These are phyloP conservation scores for Diplazon laetatorius DNA, from an alignment of 2,888 invertebrate species.

Conservation along the genomic window DNA sequence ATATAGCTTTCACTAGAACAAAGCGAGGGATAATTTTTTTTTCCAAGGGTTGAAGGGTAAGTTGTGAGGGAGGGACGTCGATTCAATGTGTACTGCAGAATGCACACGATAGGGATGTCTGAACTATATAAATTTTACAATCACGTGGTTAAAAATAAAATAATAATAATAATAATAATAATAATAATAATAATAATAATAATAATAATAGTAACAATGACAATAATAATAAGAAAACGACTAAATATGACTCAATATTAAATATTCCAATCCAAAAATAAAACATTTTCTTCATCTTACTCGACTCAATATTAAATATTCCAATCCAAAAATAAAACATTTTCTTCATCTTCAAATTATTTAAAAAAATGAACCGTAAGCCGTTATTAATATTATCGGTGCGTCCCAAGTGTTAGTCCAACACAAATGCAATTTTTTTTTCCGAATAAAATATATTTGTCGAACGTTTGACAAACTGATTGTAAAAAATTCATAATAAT, in stretches of 20 bases:
- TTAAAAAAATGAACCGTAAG: slow-evolving; percentile 30
- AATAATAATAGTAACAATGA: too few relatives aligned
- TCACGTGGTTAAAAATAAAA: slow-evolving; percentile 1
- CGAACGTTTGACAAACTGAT: slow-evolving; percentile 37
- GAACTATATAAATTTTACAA: neutral
- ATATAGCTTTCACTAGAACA: slow-evolving; percentile 10
- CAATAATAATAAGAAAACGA: too few relatives aligned
- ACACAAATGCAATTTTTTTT: slow-evolving; percentile 30
- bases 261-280: too few relatives aligned
- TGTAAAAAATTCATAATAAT: slow-evolving; percentile 12
- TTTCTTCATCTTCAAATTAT: neutral
- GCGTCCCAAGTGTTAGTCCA: slow-evolving; percentile 2
- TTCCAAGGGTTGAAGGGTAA: too few relatives aligned
- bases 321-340: too few relatives aligned
- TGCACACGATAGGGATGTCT: slow-evolving; percentile 6
- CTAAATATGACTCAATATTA: too few relatives aligned
- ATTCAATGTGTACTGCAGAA: slow-evolving; percentile 1
- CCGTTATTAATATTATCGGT: slow-evolving; percentile 1
- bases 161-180: neutral
- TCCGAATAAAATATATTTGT: slow-evolving; percentile 30
- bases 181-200: too few relatives aligned
- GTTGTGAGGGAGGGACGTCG: neutral
- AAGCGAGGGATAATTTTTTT: slow-evolving; percentile 12
- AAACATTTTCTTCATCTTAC: too few relatives aligned
- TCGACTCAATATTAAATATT: too few relatives aligned